Conservation (phyloP, 2,888 invertebrate genomes). For the Drosophila multiciliata region DNA sequence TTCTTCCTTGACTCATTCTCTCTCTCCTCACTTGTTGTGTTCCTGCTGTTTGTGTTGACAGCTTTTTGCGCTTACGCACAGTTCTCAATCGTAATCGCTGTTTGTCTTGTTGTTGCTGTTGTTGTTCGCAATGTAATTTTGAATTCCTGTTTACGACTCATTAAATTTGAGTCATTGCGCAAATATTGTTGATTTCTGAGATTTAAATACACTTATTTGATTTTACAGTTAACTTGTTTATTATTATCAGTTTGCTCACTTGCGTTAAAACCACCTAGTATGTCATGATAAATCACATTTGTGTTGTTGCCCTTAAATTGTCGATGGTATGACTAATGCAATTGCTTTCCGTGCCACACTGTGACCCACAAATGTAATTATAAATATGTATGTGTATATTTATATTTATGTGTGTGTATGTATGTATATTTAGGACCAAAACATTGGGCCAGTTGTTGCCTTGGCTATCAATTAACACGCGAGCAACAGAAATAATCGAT, state of each 20-base stretch:
- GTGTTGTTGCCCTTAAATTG: slow-evolving; percentile 42
- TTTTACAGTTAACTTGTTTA: slow-evolving; percentile 38
- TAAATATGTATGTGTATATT: slow-evolving; percentile 5
- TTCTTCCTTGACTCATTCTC: slow-evolving; percentile 21
- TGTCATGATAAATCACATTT: slow-evolving; percentile 34
- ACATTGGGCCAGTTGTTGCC: slow-evolving; percentile 60
- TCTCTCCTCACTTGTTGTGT: slow-evolving; percentile 1
- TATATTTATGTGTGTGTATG: not conserved
- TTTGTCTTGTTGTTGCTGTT: slow-evolving; percentile 12
- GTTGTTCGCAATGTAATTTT: slow-evolving; percentile 39
- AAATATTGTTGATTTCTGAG: slow-evolving; percentile 50
- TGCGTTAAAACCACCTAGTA: slow-evolving; percentile 50
- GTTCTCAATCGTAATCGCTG: slow-evolving; percentile 3
- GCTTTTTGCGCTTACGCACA: slow-evolving; percentile 47
- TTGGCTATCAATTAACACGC: slow-evolving; percentile 78
- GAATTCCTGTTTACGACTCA: slow-evolving; percentile 60
- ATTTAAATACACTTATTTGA: slow-evolving; percentile 57
- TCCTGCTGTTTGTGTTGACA: slow-evolving; percentile 38
- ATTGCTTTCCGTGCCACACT: slow-evolving; percentile 68
- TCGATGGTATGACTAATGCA: slow-evolving; percentile 68
- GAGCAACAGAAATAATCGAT: slow-evolving; percentile 72
- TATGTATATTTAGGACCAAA: slow-evolving; percentile 39
- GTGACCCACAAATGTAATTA: slow-evolving; percentile 60
- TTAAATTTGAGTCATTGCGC: slow-evolving; percentile 55
- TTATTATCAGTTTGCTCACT: slow-evolving; percentile 53